Percentiles rank a stretch among this genome's conserved stretches.
These are phyloP conservation scores for Drosophila lacertosa DNA, from an alignment of 1,140 invertebrate species.

Conservation along the genomic window DNA sequence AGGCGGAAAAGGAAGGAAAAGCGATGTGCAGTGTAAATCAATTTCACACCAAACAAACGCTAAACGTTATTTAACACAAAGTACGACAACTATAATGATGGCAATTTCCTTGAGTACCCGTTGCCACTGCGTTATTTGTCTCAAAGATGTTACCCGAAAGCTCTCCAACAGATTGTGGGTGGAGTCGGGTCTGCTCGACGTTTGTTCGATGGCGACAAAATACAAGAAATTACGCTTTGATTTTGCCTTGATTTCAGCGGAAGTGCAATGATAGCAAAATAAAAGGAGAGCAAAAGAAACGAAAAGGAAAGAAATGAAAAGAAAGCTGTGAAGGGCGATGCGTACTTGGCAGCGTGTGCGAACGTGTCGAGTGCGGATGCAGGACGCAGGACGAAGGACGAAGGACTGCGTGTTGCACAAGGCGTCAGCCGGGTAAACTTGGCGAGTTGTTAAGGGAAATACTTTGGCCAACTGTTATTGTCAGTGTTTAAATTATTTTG, in stretches of 20 bases:
- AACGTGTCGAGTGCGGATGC: constrained; percentile 70
- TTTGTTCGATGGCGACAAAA: constrained; percentile 53
- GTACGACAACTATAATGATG: constrained; percentile 75
- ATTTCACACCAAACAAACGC: constrained; percentile 78
- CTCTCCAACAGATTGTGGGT: constrained; percentile 25
- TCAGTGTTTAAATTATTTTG: constrained; percentile 82
- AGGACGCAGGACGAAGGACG: background rate
- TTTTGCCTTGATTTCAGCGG: constrained; percentile 61
- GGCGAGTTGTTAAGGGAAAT: constrained; percentile 53
- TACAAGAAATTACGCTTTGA: constrained; percentile 77
- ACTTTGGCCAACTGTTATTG: constrained; percentile 78
- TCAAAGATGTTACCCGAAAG: constrained; percentile 9
- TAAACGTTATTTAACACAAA: constrained; percentile 78
- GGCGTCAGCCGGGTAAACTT: constrained; percentile 42
- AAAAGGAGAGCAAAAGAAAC: constrained; percentile 17
- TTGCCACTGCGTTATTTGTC: constrained; percentile 21
- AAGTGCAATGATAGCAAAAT: constrained; percentile 75
- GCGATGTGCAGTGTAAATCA: constrained; percentile 60
- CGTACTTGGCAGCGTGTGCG: constrained; percentile 60
- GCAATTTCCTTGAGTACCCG: constrained; percentile 81
- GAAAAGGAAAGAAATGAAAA: constrained; percentile 19
- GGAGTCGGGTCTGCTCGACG: constrained; percentile 19
- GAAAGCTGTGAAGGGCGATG: constrained; percentile 21
- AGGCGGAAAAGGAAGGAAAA: constrained; percentile 11
- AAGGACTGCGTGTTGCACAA: background rate